Conservation (phyloP, 1,140 invertebrate species). For the Drosophila bocqueti region DNA sequence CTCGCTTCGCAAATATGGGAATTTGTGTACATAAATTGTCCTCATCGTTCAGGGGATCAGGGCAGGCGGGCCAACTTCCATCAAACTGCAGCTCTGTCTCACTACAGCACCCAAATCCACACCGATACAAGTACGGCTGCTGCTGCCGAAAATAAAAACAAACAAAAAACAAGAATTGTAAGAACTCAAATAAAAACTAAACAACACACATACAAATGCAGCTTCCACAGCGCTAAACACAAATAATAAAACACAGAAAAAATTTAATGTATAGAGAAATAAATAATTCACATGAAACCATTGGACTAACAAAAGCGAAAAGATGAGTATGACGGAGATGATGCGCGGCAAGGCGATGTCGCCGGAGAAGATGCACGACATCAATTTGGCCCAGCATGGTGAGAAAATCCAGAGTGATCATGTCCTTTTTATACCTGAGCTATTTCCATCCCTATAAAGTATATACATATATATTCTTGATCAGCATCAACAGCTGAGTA, state of each 20-base stretch:
- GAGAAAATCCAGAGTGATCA: background rate
- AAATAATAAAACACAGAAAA: background rate
- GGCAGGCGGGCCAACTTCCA: constrained; percentile 26
- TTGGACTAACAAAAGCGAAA: background rate
- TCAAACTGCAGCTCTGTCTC: constrained; percentile 13
- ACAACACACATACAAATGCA: constrained; percentile 1
- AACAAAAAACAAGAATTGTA: background rate
- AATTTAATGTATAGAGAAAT: constrained; percentile 8
- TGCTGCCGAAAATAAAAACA: constrained; percentile 6
- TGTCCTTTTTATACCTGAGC: too few relatives aligned
- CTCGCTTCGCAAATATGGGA: constrained; percentile 35
- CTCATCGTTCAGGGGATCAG: constrained; percentile 47
- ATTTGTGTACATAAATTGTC: constrained; percentile 48
- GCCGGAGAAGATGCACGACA: constrained; percentile 15
- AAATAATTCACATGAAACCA: background rate
- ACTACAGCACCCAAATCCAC: constrained; percentile 3
- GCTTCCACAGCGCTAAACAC: background rate
- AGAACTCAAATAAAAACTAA: constrained; percentile 7
- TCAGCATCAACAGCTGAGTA: too few relatives aligned
- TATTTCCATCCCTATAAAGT: too few relatives aligned
- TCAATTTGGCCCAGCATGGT: constrained; percentile 40
- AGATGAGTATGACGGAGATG: constrained; percentile 44
- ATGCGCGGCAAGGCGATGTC: constrained; percentile 23
- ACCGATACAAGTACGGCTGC: constrained; percentile 5
- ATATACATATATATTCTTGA: too few relatives aligned